A percentile compares a stretch with the other conserved stretches of the same genome.
phyloP scores from a whole-genome alignment of 2,113 vertebrate species.

The Spea bombifrons region DNA sequence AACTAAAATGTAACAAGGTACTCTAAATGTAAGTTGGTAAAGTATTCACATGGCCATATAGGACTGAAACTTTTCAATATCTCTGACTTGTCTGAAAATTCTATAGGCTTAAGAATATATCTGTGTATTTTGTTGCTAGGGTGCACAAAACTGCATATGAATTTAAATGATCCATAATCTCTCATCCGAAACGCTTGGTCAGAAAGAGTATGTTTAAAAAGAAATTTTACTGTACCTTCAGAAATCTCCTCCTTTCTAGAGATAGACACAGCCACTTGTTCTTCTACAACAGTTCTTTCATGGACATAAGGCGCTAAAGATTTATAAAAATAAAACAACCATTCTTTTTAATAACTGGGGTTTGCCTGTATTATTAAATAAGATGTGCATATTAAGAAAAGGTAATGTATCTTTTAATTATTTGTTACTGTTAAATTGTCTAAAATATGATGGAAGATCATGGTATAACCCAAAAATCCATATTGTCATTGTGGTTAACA shows the following conservation, averaged over 20 bases:
- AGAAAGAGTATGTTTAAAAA: neutral
- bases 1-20: neutral
- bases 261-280: constrained; percentile 27
- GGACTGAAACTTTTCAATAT: neutral
- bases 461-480: no score
- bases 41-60: neutral
- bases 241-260: constrained; percentile 35
- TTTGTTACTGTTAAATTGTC: no score
- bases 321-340: constrained; percentile 7
- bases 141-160: no score
- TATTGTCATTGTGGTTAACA: no score
- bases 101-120: no score
- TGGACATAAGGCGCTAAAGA: constrained; percentile 40
- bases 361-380: no score
- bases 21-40: neutral
- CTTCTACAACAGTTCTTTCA: constrained; percentile 30
- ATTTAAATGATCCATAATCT: neutral
- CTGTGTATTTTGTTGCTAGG: no score
- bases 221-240: constrained; percentile 27
- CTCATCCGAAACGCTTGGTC: neutral
- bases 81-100: no score
- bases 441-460: no score
- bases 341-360: no score
- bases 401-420: no score
- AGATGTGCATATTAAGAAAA: no score